phyloP scores from a whole-genome alignment of 2,888 invertebrate genomes.

The Oscheius sp. region DNA sequence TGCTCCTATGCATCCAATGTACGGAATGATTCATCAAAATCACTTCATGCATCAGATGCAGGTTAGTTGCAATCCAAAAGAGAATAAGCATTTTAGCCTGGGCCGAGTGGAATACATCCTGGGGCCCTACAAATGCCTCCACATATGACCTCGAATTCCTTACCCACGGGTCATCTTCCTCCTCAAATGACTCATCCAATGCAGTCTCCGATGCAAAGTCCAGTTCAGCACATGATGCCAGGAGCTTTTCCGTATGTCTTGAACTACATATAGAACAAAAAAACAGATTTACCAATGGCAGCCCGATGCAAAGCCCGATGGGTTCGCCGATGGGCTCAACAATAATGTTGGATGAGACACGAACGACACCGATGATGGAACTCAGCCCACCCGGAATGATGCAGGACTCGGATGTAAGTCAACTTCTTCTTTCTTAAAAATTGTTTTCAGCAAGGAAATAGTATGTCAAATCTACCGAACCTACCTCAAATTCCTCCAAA shows the following conservation, averaged over 20 bases:
- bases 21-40: conserved; percentile 14
- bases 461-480: conserved; percentile 33
- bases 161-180: conserved; percentile 4
- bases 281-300: conserved; percentile 41
- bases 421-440: not conserved
- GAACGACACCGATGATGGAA: conserved; percentile 46
- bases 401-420: conserved; percentile 9
- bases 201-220: conserved; percentile 25
- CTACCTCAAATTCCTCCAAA: conserved; percentile 34
- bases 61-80: not conserved
- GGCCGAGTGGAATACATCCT: conserved; percentile 41
- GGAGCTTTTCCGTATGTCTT: conserved; percentile 12
- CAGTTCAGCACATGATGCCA: conserved; percentile 11
- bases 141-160: conserved; percentile 24
- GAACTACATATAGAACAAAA: too few species aligned
- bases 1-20: not conserved
- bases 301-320: conserved; percentile 47
- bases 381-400: conserved; percentile 45
- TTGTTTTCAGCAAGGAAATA: conserved; percentile 6
- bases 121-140: conserved; percentile 35
- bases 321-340: conserved; percentile 47
- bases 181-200: conserved; percentile 15
- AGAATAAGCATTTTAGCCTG: conserved; percentile 30
- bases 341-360: conserved; percentile 40
- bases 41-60: conserved; percentile 23